Base-by-base conservation (phyloP, 2,113 vertebrate species). In the Tyrannus savana region DNA sequence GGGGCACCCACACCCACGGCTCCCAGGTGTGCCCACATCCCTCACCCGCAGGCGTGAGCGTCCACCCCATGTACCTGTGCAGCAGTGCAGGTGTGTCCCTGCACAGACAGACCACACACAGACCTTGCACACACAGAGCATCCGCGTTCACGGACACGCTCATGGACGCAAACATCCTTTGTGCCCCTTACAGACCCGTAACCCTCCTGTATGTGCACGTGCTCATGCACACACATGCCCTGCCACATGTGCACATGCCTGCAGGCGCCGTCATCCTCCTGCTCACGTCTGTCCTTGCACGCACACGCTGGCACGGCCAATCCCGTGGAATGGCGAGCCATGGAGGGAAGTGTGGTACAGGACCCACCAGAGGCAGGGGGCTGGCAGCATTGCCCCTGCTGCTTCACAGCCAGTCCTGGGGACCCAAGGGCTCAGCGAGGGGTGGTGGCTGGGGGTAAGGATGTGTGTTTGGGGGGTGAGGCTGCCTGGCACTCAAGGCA, bases 151-250 rank as follows among this genome's bases (percentile, higher is more conserved):
- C 7, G 53, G 19, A 3, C 60, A 2, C 10, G 2, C 37, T 18
- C 8, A 11, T 12, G 42, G 30, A 0, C 19, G 6, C 35, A 0
- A 24, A 9, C 74, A 3, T 1, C 2, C 47, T 37, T 0, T 4
- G 1, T 4, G 14, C 33, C 49, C 9, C 67, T 27, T 1, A 7
- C 0, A 1, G 59, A 14, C 9, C 68, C 27, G 22, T 1, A 55
- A 23, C 63, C 63, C 84, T 24, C 44, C 30, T 12, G 64, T 4
- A 41, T 5, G 17, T 22, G 58, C 37, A 4, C 0, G 0, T 9
- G 12, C 7, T 3, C 15, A 0, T 3, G 2, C 14, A 9, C 37
- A 9, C 35, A 1, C 42, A 1, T 0, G 59, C 50, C 66, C 33
- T 22, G 85, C 52, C 89, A 31, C 25, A 0, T 1, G 12, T 16